phyloP scores from a whole-genome alignment of 2,888 invertebrate species.

The Hymenopus coronatus region DNA sequence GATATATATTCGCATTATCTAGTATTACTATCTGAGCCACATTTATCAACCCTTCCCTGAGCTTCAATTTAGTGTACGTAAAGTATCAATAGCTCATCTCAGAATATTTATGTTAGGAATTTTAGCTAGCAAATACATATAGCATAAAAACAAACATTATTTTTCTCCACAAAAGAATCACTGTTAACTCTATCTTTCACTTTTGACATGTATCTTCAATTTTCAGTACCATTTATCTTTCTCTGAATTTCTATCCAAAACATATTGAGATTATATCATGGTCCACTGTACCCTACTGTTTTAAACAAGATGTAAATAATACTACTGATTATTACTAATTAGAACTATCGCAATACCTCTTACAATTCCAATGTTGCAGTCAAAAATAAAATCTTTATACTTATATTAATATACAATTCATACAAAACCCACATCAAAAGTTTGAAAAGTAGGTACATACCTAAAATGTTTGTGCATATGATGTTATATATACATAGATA shows the following conservation, averaged over 20 bases:
- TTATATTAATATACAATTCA: not conserved
- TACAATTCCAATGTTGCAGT: not conserved
- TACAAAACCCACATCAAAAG: not conserved
- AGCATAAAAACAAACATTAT: too few relatives aligned
- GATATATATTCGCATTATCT: too few relatives aligned
- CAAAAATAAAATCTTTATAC: not conserved
- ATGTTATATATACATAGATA: not conserved
- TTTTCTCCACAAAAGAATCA: too few relatives aligned
- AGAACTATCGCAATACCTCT: not conserved
- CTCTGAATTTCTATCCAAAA: not conserved
- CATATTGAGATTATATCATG: not conserved
- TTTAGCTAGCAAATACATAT: too few relatives aligned
- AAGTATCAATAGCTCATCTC: too few relatives aligned
- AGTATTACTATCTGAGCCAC: too few relatives aligned
- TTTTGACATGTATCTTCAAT: not conserved
- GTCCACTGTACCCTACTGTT: not conserved
- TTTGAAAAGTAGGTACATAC: not conserved
- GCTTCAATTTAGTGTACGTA: too few relatives aligned
- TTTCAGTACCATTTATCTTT: not conserved
- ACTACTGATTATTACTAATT: not conserved
- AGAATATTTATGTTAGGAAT: too few relatives aligned
- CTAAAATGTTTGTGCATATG: not conserved
- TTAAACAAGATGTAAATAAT: not conserved
- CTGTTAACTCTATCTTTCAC: not conserved
- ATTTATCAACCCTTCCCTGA: too few relatives aligned